These are phyloP conservation scores for Drosophila koepferae DNA, from an alignment of 2,888 invertebrate genomes.

Conservation along the genomic window DNA sequence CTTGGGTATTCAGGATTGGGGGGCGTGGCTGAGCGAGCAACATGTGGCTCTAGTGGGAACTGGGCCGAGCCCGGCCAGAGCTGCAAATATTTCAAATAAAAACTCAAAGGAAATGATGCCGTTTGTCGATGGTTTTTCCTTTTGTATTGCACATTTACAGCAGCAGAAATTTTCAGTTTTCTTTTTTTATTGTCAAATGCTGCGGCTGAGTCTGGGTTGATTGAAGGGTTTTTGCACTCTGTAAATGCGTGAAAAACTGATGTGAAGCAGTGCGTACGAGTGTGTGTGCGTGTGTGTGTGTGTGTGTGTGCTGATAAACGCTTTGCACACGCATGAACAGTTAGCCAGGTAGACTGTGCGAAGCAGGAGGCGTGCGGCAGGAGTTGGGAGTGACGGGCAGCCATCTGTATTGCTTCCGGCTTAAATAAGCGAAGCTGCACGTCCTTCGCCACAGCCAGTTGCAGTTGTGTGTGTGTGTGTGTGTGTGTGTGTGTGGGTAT, in stretches of 20 bases:
- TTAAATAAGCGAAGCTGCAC: constrained; percentile 38
- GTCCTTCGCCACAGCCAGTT: constrained; percentile 17
- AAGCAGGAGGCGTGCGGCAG: neutral
- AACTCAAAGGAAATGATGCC: constrained; percentile 28
- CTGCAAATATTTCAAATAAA: constrained; percentile 14
- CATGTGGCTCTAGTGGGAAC: constrained; percentile 5
- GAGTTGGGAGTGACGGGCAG: neutral
- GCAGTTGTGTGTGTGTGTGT: constrained; percentile 6
- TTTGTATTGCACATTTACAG: neutral
- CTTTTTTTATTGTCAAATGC: constrained; percentile 48
- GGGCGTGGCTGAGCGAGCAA: constrained; percentile 1
- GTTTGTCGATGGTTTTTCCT: constrained; percentile 32
- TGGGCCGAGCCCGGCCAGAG: neutral
- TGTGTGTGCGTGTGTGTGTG: constrained; percentile 25
- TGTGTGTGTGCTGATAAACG: constrained; percentile 52
- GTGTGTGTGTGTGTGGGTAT: constrained; percentile 17
- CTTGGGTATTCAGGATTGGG: constrained; percentile 20
- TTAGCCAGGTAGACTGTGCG: neutral
- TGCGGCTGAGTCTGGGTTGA: constrained; percentile 36
- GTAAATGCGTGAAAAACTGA: constrained; percentile 3
- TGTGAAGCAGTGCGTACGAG: constrained; percentile 15
- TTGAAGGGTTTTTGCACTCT: constrained; percentile 46
- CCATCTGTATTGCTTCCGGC: constrained; percentile 44
- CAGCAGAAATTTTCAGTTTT: too few species aligned
- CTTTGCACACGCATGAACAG: constrained; percentile 30